Base-by-base conservation (phyloP, 1,140 invertebrate species). In the Nasonia longicornis region DNA sequence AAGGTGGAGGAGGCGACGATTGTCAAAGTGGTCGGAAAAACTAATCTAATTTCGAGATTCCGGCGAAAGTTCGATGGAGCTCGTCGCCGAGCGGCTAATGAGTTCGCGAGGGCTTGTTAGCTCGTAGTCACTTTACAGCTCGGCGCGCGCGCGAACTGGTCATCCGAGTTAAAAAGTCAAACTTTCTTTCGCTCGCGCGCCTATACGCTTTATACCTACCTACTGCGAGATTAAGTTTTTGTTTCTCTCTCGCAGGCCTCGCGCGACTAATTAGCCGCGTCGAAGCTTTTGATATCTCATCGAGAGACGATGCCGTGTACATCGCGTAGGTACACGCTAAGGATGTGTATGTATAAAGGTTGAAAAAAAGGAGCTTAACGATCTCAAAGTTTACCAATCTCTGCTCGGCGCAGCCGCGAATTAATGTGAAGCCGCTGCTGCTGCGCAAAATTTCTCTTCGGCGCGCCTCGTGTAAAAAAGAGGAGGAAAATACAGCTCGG, bases 61-160 rank as follows among this genome's bases (percentile, higher is more conserved):
- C 12, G 63, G 26, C 2, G 52, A 82, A 76, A 77, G 66, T 82
- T 67, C 45, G 66, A 74, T 48, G 71, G 12, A 12, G 35, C 22
- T 29, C 67, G 64, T 72, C 48, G 71, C n/a, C 26, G 26, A 26
- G 26, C 42, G 45, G 52, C 79, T 83, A 83, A 83, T 81, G 83
- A 81, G 80, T 79, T 79, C 38, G 63, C 22, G 64, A 14, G 45
- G 48, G 75, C 79, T 77, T 80, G 82, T 78, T 77, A 69, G 42
- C 64, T 58, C 66, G 45, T 35, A 70, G 45, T 73, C 70, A 74
- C 67, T 72, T 77, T 75, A n/a, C 58, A 45, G 45, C 16, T 45
- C 29, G 48, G 58, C 45, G 12, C 48, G 12, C 48, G 26, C 12
- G 76, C 29, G 20, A 48, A 66, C 16, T 22, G 31, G 26, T 69